Base-by-base conservation (phyloP, 2,888 invertebrate genomes). In the Pandemis heparana region DNA sequence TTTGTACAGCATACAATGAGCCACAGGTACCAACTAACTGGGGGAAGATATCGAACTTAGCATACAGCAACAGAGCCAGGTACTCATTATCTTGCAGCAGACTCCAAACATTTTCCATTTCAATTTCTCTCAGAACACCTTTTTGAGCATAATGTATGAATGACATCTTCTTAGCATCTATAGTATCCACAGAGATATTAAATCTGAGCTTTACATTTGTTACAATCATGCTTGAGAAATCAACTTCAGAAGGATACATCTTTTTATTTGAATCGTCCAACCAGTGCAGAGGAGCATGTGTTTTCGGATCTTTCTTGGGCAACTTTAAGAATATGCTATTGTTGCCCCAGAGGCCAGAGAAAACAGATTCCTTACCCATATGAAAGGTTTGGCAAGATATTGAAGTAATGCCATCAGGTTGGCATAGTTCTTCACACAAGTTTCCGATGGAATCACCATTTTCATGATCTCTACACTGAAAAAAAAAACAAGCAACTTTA, bases 61-160 rank as follows among this genome's bases (percentile, higher is more conserved):
- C 94, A 85, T 95, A 96, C 65, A 96, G 85, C 61, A 94, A 90
- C 48, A 96, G 93, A 64, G 96, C 89, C 4, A 96, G 83, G 86
- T 96, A 97, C 85, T 97, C 97, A 83, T 96, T 95, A 80, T 96
- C 96, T 82, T 96, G 95, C 0, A 96, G 81, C 38, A 97, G 87
- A 56, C 94, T 87, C 96, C 96, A 96, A 6, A 96, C 86, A 82
- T 95, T 95, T 76, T 95, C 95, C 94, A 96, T 95, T 85, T 96
- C 96, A 32, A 88, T 84, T 59, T 89, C 89, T 56, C 95, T 86
- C 64, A 79, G 76, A 1, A 81, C 75, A 64, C 92, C 88, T 46
- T 85, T 88, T 74, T 94, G 85, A 43, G 91, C 90, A 53, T 89
- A 89, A 76, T 94, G 89, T 71, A 95, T 85, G 66, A 92, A 89